Base-by-base conservation (phyloP, 2,797 vertebrate genomes). In the Helostoma temminkii region DNA sequence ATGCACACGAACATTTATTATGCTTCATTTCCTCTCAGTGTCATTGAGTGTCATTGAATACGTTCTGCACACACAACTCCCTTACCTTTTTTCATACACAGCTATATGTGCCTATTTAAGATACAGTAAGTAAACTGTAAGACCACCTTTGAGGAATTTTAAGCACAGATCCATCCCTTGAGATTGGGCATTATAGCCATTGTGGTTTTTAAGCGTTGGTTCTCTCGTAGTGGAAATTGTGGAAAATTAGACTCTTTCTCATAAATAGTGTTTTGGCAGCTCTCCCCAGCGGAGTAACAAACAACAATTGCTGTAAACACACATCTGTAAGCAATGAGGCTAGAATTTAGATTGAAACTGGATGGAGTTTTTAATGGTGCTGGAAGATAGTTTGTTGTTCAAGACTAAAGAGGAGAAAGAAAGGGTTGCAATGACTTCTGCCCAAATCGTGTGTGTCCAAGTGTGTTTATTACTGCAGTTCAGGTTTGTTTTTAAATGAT, bases 281-380 rank as follows among this genome's bases (percentile, higher is more conserved):
- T 58, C 7, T 52, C 81, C 80, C 49, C 65, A 34, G 16, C 69
- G 57, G 73, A 78, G 80, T 79, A 88, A 83, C 86, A 87, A 89
- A 91, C 83, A 91, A 86, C 78, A 90, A 90, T 49, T 71, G 80
- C 77, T 72, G 84, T 82, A 91, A 86, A 88, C 76, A 69, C 37
- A 82, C 91, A 91, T 90, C 86, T 93, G 90, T 74, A 68, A 66
- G 83, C 80, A 89, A 92, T 90, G 84, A 90, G 76, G 37, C 22
- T 36, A 2, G 53, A 69, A 62, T 73, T 59, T 24, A 46, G 73
- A 81, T 76, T 74, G 55, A 68, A 81, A 36, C 32, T 56, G 74
- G 68, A 77, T 47, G 59, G 19, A 9, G 32, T 48, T 73, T 80
- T 71, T 64, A 63, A 64, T 32, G 5, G 65, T 54, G 37, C 56